Conservation (phyloP, 2,113 vertebrate species). For the Nothocercus julius region DNA sequence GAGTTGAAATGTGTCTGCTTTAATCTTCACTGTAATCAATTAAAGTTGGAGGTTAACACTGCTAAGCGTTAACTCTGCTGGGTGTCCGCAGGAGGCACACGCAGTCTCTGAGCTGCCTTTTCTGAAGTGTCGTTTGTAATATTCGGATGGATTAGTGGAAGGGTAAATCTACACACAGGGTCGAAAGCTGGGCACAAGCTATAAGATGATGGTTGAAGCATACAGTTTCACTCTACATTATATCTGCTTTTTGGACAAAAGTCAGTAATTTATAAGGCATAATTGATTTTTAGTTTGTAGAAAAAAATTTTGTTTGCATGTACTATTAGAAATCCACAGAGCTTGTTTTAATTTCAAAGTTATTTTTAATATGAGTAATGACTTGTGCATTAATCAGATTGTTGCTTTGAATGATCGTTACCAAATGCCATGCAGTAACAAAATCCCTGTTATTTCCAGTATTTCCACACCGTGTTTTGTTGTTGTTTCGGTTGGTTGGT, state of each 20-base stretch:
- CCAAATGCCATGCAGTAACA: neutral
- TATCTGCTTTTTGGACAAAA: neutral
- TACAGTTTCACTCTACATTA: neutral
- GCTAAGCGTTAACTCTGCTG: neutral
- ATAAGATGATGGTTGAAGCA: neutral
- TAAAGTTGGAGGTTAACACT: constrained; percentile 38
- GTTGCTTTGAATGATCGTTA: neutral
- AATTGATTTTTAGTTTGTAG: neutral
- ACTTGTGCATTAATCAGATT: neutral
- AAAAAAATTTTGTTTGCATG: neutral
- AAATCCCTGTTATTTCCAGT: neutral
- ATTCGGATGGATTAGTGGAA: neutral
- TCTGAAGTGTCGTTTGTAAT: neutral
- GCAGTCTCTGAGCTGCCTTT: neutral
- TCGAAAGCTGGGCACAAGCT: neutral
- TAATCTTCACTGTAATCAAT: constrained; percentile 64
- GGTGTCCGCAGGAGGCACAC: neutral
- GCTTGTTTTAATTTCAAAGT: neutral
- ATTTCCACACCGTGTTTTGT: neutral
- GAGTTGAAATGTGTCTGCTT: constrained; percentile 24
- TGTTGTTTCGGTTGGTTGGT: too few relatives aligned
- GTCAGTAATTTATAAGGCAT: neutral
- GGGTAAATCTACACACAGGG: neutral
- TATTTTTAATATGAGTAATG: constrained; percentile 9
- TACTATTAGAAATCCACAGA: neutral